These are phyloP conservation scores for Artibeus jamaicensis DNA, from an alignment of 2,797 vertebrate species.

Conservation along the genomic window DNA sequence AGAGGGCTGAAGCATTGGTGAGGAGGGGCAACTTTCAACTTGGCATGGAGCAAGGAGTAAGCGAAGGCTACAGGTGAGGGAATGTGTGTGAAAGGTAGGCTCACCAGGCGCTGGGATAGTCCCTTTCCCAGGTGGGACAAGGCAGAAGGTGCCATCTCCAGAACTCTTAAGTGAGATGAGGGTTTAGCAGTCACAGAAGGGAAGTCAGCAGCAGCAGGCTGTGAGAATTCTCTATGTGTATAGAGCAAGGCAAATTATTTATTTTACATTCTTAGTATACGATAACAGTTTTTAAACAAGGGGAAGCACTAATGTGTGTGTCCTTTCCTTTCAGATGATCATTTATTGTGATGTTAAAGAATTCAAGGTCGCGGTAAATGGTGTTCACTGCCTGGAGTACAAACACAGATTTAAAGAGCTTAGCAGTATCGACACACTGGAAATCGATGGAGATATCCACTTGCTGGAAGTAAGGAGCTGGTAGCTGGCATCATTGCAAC, in stretches of 20 bases:
- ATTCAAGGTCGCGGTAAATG: slow-evolving; percentile 92
- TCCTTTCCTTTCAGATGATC: slow-evolving; percentile 87
- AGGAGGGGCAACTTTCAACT: not conserved
- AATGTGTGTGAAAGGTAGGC: not conserved
- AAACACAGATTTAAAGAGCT: slow-evolving; percentile 92
- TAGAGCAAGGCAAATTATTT: not conserved
- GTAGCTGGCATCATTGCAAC: slow-evolving; percentile 74
- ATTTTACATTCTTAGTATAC: not conserved
- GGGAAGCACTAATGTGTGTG: not conserved
- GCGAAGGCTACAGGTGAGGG: not conserved
- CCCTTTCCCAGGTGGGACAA: not conserved
- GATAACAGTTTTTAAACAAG: not conserved
- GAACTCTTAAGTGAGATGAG: not conserved
- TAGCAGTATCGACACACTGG: slow-evolving; percentile 82
- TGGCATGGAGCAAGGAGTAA: not conserved
- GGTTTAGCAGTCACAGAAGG: not conserved
- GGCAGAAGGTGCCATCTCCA: not conserved
- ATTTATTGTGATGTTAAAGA: slow-evolving; percentile 86
- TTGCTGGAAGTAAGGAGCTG: slow-evolving; percentile 86
- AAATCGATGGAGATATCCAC: slow-evolving; percentile 86
- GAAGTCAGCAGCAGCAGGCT: not conserved
- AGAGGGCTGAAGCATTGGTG: not conserved
- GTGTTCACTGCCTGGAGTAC: slow-evolving; percentile 90
- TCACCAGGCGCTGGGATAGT: not conserved
- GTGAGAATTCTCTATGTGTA: not conserved